Conservation (phyloP, 2,797 vertebrate species). For the Percopsis omiscomaycus region DNA sequence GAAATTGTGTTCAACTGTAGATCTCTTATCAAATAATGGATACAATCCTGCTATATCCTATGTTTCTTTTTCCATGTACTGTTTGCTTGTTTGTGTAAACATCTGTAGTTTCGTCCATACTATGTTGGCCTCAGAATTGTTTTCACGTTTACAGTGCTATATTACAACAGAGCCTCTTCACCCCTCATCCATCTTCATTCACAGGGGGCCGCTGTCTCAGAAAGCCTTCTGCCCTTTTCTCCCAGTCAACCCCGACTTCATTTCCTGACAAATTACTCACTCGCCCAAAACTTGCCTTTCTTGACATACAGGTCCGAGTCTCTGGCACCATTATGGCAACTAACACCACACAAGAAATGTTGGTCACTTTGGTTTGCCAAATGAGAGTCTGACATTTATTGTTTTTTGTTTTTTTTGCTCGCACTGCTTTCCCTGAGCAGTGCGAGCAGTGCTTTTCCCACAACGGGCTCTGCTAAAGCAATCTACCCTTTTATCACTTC, state of each 20-base stretch:
- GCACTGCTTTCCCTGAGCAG: too few relatives aligned
- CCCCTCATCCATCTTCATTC: slow-evolving; percentile 57
- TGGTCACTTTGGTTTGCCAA: too few relatives aligned
- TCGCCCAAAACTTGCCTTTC: slow-evolving; percentile 27
- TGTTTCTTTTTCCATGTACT: slow-evolving; percentile 30
- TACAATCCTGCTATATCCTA: slow-evolving; percentile 31
- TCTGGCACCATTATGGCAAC: slow-evolving; percentile 19
- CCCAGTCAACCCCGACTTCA: slow-evolving; percentile 34
- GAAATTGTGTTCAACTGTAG: slow-evolving; percentile 50
- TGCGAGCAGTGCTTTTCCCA: too few relatives aligned
- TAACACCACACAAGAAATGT: too few relatives aligned
- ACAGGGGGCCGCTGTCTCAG: slow-evolving; percentile 26
- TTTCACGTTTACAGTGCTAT: slow-evolving; percentile 37
- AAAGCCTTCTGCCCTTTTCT: slow-evolving; percentile 34
- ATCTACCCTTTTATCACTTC: slow-evolving; percentile 22
- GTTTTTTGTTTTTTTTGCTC: too few relatives aligned
- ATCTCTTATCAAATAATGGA: slow-evolving; percentile 68
- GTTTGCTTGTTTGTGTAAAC: slow-evolving; percentile 29
- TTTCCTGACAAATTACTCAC: slow-evolving; percentile 43
- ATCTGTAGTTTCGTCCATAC: not conserved
- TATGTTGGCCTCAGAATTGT: slow-evolving; percentile 30
- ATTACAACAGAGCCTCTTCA: slow-evolving; percentile 32
- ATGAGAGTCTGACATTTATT: too few relatives aligned
- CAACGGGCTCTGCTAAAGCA: not conserved
- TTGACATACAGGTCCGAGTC: slow-evolving; percentile 49